Percentiles rank a stretch among this genome's conserved stretches.
These are phyloP conservation scores for Sinocyclocheilus anshuiensis DNA, from an alignment of 2,113 vertebrate genomes.

Conservation along the genomic window DNA sequence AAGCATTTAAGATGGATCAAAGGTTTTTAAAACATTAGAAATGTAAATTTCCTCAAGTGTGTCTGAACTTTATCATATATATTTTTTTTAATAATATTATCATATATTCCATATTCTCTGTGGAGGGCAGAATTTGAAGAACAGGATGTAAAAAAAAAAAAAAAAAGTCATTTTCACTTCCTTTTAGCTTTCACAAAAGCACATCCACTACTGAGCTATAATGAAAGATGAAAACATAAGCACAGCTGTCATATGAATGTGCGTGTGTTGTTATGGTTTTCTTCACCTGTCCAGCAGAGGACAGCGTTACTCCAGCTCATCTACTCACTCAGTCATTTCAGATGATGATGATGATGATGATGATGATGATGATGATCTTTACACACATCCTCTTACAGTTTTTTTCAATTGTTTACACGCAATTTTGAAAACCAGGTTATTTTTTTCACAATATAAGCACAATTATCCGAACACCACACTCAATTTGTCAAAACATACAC, in stretches of 20 bases:
- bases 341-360: not conserved
- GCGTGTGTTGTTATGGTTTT: too few relatives aligned
- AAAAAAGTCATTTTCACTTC: not conserved
- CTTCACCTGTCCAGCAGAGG: slow-evolving; percentile 34
- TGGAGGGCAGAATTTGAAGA: not conserved
- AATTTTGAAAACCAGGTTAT: too few relatives aligned
- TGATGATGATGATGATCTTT: not conserved
- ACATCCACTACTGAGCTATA: not conserved
- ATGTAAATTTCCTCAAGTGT: not conserved
- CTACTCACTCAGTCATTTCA: not conserved
- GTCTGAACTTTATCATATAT: not conserved
- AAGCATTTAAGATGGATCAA: not conserved
- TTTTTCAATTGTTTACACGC: too few relatives aligned
- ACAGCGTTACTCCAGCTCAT: not conserved
- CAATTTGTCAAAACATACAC: too few relatives aligned
- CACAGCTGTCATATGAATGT: not conserved
- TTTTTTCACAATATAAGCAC: too few relatives aligned
- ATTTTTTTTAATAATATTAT: not conserved
- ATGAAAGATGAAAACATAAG: not conserved
- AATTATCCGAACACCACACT: too few relatives aligned
- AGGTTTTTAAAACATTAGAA: not conserved
- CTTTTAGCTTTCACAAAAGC: not conserved
- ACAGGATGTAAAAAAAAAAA: not conserved
- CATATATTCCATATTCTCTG: not conserved
- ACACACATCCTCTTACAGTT: not conserved